phyloP scores from a whole-genome alignment of 2,888 invertebrate genomes.

The Barypeithes pellucidus region DNA sequence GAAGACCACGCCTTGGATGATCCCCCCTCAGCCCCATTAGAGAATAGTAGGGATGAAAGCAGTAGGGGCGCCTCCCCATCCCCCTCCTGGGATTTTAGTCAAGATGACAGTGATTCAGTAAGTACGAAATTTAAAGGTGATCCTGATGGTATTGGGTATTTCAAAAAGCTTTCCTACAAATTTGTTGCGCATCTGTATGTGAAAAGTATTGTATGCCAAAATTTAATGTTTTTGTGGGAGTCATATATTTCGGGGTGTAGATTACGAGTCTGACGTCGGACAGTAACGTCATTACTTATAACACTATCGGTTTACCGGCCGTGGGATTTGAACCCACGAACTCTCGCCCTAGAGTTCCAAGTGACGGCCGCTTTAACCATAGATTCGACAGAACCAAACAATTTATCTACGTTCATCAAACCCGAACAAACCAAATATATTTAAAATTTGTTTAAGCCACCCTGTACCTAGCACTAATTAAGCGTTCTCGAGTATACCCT shows the following conservation, averaged over 20 bases:
- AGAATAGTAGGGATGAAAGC: conserved; percentile 54
- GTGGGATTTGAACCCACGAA: too few relatives aligned
- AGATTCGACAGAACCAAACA: too few relatives aligned
- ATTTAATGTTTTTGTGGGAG: too few relatives aligned
- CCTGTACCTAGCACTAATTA: background rate
- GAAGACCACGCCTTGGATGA: conserved; percentile 72
- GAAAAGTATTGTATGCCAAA: too few relatives aligned
- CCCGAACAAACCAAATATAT: background rate
- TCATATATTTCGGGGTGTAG: too few relatives aligned
- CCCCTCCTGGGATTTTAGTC: conserved; percentile 69
- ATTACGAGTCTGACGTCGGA: too few relatives aligned
- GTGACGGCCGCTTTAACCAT: too few relatives aligned
- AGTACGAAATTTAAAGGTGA: conserved; percentile 53
- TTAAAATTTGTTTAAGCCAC: background rate
- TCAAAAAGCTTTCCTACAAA: conserved; percentile 7
- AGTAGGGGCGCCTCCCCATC: conserved; percentile 67
- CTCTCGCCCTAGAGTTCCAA: too few relatives aligned
- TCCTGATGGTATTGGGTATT: background rate
- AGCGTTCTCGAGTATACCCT: conserved; percentile 1
- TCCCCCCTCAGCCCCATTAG: conserved; percentile 52
- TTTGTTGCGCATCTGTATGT: too few relatives aligned
- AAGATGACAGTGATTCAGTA: conserved; percentile 67
- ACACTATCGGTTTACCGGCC: too few relatives aligned
- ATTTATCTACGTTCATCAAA: background rate
- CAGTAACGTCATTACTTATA: too few relatives aligned